Evolutionary conservation across 2,797 vertebrate genomes (phyloP), one percentile per base, ranked within the genome.

Genomic region (Mus caroli): DNA sequence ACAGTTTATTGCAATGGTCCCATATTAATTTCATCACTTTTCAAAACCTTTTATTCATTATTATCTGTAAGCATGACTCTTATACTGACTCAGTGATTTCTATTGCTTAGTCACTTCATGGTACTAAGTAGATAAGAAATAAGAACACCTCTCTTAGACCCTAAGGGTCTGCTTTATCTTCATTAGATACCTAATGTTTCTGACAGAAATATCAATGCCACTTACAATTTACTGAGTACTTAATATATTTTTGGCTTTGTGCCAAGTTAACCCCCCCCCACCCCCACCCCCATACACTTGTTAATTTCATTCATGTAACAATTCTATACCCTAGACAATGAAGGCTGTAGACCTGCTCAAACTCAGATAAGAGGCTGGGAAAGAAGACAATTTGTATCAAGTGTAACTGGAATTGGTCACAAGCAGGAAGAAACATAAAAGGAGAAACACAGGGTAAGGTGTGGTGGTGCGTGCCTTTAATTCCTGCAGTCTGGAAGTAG

Each of bases 1-100:
- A 64, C 40, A 95, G 83, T 64, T 37, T 79, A 88, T 12, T 90
- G 31, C 71, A 89, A 92, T 40, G 71, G 92, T 46, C 92, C 77
- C 83, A 37, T 6, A 60, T 64, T 60, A 77, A 20, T 31, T 82
- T 31, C 20, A 60, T 37, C 46, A 37, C 75, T 90, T 79, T 85
- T 24, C 1, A 43, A 75, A 75, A 43, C 12, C 76, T 94, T 90
- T 56, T 89, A 77, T 80, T 93, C 90, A 88, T 94, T 37, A 52
- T 71, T 56, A 56, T 86, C 71, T 92, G 88, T 92, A 91, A 83
- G 64, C n/a, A 67, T 83, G 71, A 43, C 34, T 92, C 20, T 80
- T 69, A 82, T 56, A 90, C 19, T 22, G 26, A 87, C 26, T 37
- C 62, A 64, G 43, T 71, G 67, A 88, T 92, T 84, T 84, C 73